Evolutionary conservation across 1,140 invertebrate genomes (phyloP), one percentile per base, ranked within the genome.

Genomic region (Apis cerana): DNA sequence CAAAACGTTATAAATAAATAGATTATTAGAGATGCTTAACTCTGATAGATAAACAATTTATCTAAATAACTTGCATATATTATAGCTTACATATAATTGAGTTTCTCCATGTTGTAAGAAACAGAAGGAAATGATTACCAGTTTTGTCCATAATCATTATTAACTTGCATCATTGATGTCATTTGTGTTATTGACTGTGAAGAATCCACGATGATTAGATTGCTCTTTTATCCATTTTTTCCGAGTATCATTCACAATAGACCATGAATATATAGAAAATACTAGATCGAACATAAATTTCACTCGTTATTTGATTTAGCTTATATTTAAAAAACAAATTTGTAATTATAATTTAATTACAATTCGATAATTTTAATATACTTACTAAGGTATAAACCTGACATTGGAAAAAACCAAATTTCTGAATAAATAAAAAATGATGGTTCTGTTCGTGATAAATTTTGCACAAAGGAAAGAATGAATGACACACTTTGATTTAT

Each of bases 401-500:
- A 43, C 33, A 43, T 43, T 43, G 33, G 33, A 43, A 43, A 43
- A 43, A 43, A 43, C 33, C 33, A 43, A 43, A 43, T 43, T 43
- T 43, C 33, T 43, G 33, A 43, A 43, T 43, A 43, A 43, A 43
- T 7, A 43, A 43, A 7, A 43, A 43, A 43, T 43, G 33, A 5
- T 43, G 33, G 33, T 7, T 43, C 33, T 43, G 33, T 43, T 43
- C 33, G 33, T 0, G 86, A 86, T 93, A 93, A 78, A 89, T 61
- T 75, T 88, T 92, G 69, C 90, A 92, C 23, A 91, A n/a, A 43
- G 33, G 33, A 43, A 43, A 43, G 33, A 43, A 43, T 7, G 33
- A 94, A 75, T 59, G 92, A 88, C 13, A 89, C 80, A 15, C 85
- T 84, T 84, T 94, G 94, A 90, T 94, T 93, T 54, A 92, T 87